A percentile compares a stretch with the other conserved stretches of the same genome.
Conservation (phyloP, 30 jellyfish, hydroid and myxozoan species). For the Chrysaora quinquecirrha region DNA sequence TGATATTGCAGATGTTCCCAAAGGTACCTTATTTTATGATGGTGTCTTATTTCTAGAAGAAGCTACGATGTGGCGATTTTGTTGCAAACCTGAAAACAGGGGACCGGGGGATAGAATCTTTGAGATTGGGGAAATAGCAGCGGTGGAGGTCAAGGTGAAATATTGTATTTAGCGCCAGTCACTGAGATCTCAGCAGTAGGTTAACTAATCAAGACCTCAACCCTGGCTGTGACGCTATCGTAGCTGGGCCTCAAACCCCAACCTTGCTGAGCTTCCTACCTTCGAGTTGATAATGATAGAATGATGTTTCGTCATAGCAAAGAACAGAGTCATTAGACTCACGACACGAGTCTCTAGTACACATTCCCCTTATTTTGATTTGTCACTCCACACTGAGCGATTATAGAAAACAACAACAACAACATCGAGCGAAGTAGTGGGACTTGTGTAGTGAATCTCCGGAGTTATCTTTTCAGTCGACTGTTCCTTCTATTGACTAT, state of each 20-base stretch:
- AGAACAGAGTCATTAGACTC: not conserved
- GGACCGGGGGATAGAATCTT: not conserved
- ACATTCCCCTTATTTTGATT: no score
- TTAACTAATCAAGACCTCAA: no score
- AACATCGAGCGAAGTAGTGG: no score
- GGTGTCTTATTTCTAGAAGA: not conserved
- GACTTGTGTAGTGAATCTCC: not conserved
- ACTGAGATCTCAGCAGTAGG: no score
- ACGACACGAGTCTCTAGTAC: no score
- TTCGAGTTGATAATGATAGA: not conserved
- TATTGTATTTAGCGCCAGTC: no score
- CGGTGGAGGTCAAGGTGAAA: not conserved
- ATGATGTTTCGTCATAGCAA: not conserved
- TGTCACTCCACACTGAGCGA: no score
- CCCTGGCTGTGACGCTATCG: no score
- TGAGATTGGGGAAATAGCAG: not conserved
- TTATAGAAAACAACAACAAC: no score
- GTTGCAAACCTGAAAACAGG: not conserved
- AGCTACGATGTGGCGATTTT: no score
- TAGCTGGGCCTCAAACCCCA: no score
- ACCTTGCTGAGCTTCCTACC: no score
- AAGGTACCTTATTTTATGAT: slow-evolving; percentile 27
- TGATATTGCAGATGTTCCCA: slow-evolving; percentile 65
- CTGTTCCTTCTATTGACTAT: not conserved
- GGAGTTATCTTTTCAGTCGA: not conserved